phyloP scores from a whole-genome alignment of 2,888 invertebrate genomes.

The Chloromyia formosa region DNA sequence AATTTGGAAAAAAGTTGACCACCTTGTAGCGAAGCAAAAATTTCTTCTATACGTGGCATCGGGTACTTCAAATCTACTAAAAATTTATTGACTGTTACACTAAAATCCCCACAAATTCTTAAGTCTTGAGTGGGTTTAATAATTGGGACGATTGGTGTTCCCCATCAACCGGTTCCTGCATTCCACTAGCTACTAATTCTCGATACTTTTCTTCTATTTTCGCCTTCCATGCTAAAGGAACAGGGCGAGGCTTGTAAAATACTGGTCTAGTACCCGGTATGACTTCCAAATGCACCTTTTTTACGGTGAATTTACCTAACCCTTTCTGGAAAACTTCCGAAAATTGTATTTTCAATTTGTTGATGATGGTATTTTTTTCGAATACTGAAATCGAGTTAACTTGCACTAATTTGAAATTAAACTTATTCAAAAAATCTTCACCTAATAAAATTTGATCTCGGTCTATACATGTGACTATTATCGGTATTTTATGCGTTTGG shows the following conservation, averaged over 20 bases:
- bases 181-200: neutral
- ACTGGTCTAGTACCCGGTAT: too few species aligned
- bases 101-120: constrained; percentile 3
- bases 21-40: constrained; percentile 1
- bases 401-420: too few species aligned
- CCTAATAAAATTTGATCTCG: too few species aligned
- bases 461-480: too few species aligned
- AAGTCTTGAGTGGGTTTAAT: neutral
- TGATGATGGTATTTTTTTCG: neutral
- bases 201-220: neutral
- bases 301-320: constrained; percentile 42
- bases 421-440: too few species aligned
- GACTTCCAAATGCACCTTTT: neutral
- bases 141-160: neutral
- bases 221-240: neutral
- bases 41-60: constrained; percentile 1
- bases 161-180: neutral
- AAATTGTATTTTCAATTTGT: neutral
- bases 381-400: neutral
- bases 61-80: neutral
- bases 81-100: neutral
- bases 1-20: constrained; percentile 36
- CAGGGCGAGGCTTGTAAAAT: too few species aligned
- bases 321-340: constrained; percentile 41
- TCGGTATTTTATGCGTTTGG: too few species aligned